A percentile compares a stretch with the other conserved stretches of the same genome.
phyloP scores from a whole-genome alignment of 2,113 vertebrate species.

The Pardalotus punctatus region DNA sequence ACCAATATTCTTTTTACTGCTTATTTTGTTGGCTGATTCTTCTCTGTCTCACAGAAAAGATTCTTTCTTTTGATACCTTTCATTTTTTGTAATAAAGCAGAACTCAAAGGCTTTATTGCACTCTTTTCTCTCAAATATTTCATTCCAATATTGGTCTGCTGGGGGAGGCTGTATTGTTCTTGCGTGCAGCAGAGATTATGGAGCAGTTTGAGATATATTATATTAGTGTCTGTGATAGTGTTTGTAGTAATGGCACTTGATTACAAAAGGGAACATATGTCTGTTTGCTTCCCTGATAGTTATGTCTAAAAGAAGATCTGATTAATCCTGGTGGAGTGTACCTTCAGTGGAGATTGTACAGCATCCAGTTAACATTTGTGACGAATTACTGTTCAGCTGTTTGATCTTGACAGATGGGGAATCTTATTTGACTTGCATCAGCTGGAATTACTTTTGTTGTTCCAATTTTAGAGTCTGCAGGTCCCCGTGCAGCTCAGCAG shows the following conservation, averaged over 20 bases:
- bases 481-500: background rate
- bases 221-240: background rate
- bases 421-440: constrained; percentile 25
- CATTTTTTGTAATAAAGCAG: background rate
- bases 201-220: background rate
- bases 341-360: background rate
- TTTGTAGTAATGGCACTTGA: constrained; percentile 10
- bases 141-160: background rate
- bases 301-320: constrained; percentile 4
- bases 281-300: constrained; percentile 16
- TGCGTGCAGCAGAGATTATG: background rate
- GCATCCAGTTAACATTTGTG: constrained; percentile 7
- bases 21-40: background rate
- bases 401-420: constrained; percentile 37
- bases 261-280: constrained; percentile 15
- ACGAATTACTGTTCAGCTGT: background rate
- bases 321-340: constrained; percentile 26
- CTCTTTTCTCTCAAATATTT: background rate
- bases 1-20: background rate
- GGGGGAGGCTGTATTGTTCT: background rate
- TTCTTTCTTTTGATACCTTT: background rate
- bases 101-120: background rate
- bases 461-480: background rate
- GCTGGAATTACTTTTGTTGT: constrained; percentile 32
- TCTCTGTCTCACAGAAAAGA: background rate